phyloP scores from a whole-genome alignment of 2,113 vertebrate species.

The Gopherus evgoodei region DNA sequence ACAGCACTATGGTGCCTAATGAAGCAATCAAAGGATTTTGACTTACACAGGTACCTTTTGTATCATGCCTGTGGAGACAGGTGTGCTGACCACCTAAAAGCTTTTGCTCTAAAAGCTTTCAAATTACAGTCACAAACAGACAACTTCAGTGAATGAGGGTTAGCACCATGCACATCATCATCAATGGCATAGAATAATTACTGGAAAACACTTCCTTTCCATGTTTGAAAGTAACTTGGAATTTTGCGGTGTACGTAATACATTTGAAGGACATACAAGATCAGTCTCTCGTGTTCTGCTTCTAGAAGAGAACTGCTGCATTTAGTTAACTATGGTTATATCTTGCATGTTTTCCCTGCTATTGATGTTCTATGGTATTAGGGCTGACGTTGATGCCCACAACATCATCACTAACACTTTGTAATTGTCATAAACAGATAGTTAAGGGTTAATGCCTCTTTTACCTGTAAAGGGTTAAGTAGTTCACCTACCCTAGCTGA shows the following conservation, averaged over 20 bases:
- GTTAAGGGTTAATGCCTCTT: too few species aligned
- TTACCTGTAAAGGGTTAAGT: too few species aligned
- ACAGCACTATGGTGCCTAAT: background rate
- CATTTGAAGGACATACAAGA: background rate
- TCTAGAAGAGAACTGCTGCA: background rate
- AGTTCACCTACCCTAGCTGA: too few species aligned
- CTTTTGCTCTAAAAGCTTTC: conserved; percentile 18
- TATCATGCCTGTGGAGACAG: background rate
- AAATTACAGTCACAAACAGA: background rate
- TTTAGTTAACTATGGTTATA: background rate
- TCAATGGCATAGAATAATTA: background rate
- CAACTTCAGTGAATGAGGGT: background rate
- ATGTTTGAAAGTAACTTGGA: background rate
- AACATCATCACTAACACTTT: background rate
- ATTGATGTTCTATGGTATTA: background rate
- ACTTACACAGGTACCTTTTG: background rate
- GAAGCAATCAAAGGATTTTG: background rate
- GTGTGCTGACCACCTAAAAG: background rate
- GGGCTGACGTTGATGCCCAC: rapidly evolving
- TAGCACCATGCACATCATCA: background rate
- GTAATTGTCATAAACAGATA: too few species aligned
- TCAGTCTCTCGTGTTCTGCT: background rate
- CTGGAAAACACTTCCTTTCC: background rate
- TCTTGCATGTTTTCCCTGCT: background rate
- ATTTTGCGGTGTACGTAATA: background rate